Conservation (phyloP, 2,797 vertebrate species). For the Mionectes olivaceus region DNA sequence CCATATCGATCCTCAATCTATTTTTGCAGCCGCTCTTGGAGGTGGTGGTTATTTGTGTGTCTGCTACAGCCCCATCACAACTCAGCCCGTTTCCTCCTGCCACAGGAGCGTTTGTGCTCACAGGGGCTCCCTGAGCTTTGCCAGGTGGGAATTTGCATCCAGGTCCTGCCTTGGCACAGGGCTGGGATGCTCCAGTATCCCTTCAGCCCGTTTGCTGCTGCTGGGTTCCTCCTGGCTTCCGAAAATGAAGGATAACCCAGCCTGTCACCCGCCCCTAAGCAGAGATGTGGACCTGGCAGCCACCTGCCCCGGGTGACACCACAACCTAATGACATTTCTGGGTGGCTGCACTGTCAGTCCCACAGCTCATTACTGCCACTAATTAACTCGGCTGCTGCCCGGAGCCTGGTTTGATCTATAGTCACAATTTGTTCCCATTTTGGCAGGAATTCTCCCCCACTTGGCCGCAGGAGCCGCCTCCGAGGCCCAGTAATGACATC, state of each 20-base stretch:
- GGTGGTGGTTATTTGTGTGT: slow-evolving; percentile 7
- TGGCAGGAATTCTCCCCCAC: neutral
- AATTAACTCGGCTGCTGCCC: neutral
- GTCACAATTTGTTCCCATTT: neutral
- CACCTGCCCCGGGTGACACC: neutral
- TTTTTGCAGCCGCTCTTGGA: neutral
- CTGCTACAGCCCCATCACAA: neutral
- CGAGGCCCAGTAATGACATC: neutral
- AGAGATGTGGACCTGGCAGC: neutral
- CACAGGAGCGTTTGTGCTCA: rapidly evolving
- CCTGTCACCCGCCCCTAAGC: rapidly evolving
- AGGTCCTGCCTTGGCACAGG: neutral
- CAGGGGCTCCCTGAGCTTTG: neutral
- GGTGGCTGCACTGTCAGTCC: neutral
- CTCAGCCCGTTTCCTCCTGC: neutral
- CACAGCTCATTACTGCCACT: neutral
- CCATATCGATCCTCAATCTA: slow-evolving; percentile 25
- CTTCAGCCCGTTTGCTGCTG: neutral
- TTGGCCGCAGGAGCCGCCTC: neutral
- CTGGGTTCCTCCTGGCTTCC: neutral
- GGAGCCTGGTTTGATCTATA: neutral
- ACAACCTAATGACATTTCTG: neutral
- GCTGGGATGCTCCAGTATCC: neutral
- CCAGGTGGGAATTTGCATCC: neutral
- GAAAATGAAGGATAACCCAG: neutral